Conservation (phyloP, 2,113 vertebrate species). For the Henicopernis longicauda region DNA sequence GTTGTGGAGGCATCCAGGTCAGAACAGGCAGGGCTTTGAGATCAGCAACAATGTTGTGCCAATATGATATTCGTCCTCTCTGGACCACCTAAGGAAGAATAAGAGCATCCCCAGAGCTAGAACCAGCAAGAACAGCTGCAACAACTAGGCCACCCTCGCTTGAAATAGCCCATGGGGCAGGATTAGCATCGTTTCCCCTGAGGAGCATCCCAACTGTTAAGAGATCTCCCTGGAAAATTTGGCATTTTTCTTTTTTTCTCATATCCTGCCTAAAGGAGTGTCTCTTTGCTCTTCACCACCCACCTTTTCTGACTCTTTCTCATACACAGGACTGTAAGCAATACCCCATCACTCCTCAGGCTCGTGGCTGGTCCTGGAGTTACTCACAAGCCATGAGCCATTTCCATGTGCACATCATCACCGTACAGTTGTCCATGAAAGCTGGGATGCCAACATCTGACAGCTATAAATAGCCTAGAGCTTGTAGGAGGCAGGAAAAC, state of each 20-base stretch:
- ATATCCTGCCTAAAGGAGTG: background rate
- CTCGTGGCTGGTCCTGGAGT: background rate
- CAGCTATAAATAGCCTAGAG: background rate
- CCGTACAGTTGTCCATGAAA: accelerated
- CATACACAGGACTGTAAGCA: background rate
- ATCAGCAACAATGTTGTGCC: background rate
- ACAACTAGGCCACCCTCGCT: background rate
- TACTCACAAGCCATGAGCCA: background rate
- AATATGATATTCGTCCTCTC: background rate
- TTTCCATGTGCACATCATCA: background rate
- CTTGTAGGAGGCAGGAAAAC: background rate
- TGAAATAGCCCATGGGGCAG: slow-evolving; percentile 47
- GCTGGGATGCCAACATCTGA: background rate
- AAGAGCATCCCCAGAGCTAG: background rate
- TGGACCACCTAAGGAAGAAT: background rate
- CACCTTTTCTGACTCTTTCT: background rate
- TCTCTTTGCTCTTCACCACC: background rate
- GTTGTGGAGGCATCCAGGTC: background rate
- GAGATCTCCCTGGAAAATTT: background rate
- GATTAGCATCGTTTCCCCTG: background rate
- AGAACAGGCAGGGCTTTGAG: background rate
- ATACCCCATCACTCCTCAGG: background rate
- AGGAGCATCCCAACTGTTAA: background rate
- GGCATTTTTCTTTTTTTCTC: background rate
- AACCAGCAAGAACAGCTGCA: background rate